Percentiles rank a stretch among this genome's conserved stretches.
phyloP scores from a whole-genome alignment of 2,113 vertebrate genomes.

The Thryonomys swinderianus region DNA sequence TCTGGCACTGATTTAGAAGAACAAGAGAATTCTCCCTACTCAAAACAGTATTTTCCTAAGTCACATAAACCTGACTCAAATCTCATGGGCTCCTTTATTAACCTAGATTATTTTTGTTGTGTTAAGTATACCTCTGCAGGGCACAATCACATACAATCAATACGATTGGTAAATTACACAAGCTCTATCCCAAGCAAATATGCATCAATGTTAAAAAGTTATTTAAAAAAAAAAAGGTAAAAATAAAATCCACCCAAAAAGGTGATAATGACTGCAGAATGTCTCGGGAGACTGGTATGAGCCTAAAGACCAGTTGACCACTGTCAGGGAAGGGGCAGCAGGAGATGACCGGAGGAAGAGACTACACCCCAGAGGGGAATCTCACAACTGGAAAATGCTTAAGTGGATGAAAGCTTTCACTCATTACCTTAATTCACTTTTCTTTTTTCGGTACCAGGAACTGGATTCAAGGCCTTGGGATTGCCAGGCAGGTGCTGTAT shows the following conservation, averaged over 20 bases:
- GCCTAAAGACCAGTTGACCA: constrained; percentile 84
- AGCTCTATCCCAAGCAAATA: constrained; percentile 92
- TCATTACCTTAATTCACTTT: constrained; percentile 62
- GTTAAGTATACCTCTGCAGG: constrained; percentile 92
- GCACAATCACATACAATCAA: constrained; percentile 93
- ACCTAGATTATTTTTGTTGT: constrained; percentile 83
- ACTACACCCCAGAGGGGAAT: constrained; percentile 78
- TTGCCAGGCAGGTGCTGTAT: too few relatives aligned
- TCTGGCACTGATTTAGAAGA: constrained; percentile 63
- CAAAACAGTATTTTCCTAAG: constrained; percentile 44
- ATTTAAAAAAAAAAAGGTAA: constrained; percentile 81
- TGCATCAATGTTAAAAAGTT: constrained; percentile 90
- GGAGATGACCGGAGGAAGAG: neutral
- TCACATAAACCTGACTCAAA: constrained; percentile 81
- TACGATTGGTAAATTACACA: constrained; percentile 92
- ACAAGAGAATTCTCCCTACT: constrained; percentile 71
- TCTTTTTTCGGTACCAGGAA: too few relatives aligned
- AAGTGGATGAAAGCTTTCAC: constrained; percentile 56
- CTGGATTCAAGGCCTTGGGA: too few relatives aligned
- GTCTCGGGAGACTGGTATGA: constrained; percentile 90
- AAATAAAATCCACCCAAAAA: constrained; percentile 91
- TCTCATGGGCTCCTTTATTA: constrained; percentile 85
- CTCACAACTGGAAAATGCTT: constrained; percentile 87
- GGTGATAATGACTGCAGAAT: constrained; percentile 91
- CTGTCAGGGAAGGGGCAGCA: constrained; percentile 1